Conservation (phyloP, 2,113 vertebrate species). For the Paramormyrops kingsleyae region DNA sequence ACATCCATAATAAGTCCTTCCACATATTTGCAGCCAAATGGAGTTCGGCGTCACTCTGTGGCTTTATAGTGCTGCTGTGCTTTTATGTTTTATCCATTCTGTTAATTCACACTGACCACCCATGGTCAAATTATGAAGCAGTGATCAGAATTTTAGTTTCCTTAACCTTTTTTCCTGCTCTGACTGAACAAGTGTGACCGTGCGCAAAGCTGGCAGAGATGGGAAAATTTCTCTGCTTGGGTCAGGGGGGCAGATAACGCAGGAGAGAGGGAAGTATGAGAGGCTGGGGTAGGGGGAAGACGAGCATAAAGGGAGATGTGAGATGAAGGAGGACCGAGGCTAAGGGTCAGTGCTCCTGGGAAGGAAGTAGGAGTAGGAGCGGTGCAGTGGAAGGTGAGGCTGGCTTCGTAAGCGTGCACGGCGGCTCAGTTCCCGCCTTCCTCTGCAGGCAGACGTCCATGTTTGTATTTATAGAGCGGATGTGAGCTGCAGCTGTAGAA, state of each 20-base stretch:
- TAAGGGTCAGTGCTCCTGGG: background rate
- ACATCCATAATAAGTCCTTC: conserved; percentile 6
- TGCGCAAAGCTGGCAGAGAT: conserved; percentile 16
- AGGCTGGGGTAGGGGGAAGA: conserved; percentile 1
- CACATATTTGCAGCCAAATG: conserved; percentile 5
- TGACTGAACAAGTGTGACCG: background rate
- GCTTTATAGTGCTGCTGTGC: background rate
- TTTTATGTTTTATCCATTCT: background rate
- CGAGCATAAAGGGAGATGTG: conserved; percentile 26
- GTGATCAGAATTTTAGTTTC: background rate
- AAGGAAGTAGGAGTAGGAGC: conserved; percentile 18
- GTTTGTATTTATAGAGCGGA: background rate
- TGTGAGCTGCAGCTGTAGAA: background rate
- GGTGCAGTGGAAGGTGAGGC: conserved; percentile 57
- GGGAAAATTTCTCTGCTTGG: conserved; percentile 31
- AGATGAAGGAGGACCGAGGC: background rate
- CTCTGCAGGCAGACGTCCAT: background rate
- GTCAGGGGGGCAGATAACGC: conserved; percentile 29
- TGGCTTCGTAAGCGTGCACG: background rate
- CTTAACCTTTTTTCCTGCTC: background rate
- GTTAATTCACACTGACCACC: background rate
- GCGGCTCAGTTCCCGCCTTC: background rate
- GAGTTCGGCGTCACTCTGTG: background rate
- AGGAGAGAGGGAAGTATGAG: conserved; percentile 16
- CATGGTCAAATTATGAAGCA: conserved; percentile 21